Percentiles rank a stretch among this genome's conserved stretches.
Conservation (phyloP, 2,797 vertebrate species). For the Alectoris magna region DNA sequence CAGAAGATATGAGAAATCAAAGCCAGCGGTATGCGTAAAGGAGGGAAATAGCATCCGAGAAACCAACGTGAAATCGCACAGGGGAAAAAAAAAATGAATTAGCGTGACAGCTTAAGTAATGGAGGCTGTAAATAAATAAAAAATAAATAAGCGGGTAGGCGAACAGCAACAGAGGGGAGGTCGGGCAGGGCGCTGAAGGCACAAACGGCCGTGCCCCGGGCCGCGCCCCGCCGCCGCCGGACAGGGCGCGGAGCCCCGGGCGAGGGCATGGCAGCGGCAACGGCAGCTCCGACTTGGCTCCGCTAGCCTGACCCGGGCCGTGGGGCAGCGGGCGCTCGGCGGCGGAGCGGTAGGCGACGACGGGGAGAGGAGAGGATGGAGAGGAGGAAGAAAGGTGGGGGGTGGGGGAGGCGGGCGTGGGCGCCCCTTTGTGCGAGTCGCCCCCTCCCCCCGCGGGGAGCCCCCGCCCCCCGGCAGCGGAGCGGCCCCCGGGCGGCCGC, state of each 20-base stretch:
- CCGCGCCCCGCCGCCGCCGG: not conserved
- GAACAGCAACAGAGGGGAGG: not conserved
- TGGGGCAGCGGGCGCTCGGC: not conserved
- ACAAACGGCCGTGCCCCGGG: not conserved
- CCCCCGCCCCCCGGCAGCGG: not conserved
- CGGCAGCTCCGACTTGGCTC: not conserved
- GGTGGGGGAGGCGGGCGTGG: constrained; percentile 33
- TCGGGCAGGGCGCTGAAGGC: not conserved
- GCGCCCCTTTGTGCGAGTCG: constrained; percentile 6
- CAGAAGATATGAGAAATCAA: not conserved
- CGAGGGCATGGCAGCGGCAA: not conserved
- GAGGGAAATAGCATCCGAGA: not conserved
- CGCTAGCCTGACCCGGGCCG: not conserved
- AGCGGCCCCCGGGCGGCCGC: constrained; percentile 32
- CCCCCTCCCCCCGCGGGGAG: not conserved
- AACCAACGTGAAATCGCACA: not conserved
- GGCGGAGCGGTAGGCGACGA: not conserved
- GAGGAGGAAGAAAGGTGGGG: not conserved
- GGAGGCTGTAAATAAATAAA: not conserved
- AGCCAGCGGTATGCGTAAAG: not conserved
- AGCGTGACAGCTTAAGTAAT: not conserved
- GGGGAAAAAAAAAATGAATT: not conserved
- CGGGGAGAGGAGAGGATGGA: not conserved
- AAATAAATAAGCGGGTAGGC: not conserved
- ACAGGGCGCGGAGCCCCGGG: not conserved